These are phyloP conservation scores for Nephila pilipes DNA, from an alignment of 1,140 invertebrate species.

Conservation along the genomic window DNA sequence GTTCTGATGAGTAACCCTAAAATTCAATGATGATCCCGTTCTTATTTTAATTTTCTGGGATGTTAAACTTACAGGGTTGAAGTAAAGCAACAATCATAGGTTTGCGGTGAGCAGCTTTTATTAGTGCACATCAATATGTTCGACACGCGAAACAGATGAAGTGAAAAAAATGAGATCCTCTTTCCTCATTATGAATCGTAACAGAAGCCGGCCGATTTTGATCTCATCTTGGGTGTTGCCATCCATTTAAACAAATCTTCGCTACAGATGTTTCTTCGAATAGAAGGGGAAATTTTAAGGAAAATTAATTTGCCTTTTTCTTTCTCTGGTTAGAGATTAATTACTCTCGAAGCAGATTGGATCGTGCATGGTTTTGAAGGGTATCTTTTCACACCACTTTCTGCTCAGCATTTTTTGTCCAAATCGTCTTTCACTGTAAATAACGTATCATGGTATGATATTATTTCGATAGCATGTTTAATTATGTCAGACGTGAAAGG, in stretches of 20 bases:
- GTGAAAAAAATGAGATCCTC: not conserved
- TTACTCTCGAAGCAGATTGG: constrained; percentile 1
- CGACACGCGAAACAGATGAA: not conserved
- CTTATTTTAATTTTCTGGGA: constrained; percentile 60
- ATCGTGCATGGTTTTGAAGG: not conserved
- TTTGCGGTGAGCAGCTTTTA: constrained; percentile 4
- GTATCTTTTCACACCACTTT: not conserved
- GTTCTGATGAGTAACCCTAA: constrained; percentile 37
- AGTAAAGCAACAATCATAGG: constrained; percentile 34
- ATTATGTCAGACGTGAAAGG: too few relatives aligned
- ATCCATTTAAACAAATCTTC: not conserved
- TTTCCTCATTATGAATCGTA: constrained; percentile 12
- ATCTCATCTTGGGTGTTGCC: constrained; percentile 26
- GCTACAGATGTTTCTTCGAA: constrained; percentile 39
- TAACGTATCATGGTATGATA: not conserved
- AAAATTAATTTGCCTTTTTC: constrained; percentile 40
- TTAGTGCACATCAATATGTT: constrained; percentile 35
- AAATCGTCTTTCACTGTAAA: not conserved
- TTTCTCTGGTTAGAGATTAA: constrained; percentile 13
- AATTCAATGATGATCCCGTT: constrained; percentile 51
- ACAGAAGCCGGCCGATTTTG: constrained; percentile 23
- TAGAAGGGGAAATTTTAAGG: constrained; percentile 15
- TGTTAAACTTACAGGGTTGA: constrained; percentile 4
- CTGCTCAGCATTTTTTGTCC: not conserved
- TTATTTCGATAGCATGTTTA: not conserved